Evolutionary conservation across 2,113 vertebrate genomes (phyloP).

Genomic region (Zootoca vivipara): DNA sequence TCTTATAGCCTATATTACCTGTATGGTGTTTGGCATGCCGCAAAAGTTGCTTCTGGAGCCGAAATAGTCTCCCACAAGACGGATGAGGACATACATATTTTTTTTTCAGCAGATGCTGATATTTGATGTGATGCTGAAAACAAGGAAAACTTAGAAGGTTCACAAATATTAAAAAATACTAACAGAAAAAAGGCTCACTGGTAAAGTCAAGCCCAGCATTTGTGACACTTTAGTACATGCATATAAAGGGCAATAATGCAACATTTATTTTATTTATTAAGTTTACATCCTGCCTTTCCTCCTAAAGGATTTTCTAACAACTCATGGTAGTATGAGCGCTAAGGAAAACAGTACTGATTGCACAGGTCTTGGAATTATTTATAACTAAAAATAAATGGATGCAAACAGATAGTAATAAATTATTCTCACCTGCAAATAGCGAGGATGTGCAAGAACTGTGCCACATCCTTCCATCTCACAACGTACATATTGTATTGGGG

Average conservation of each 20-base stretch:
- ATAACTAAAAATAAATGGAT: neutral
- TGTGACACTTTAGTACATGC: neutral
- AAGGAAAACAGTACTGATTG: neutral
- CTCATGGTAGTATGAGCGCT: neutral
- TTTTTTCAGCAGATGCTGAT: slow-evolving; percentile 98
- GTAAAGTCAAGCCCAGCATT: neutral
- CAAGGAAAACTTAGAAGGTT: slow-evolving; percentile 6
- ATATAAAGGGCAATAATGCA: neutral
- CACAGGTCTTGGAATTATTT: neutral
- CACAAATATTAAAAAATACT: neutral
- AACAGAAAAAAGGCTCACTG: neutral
- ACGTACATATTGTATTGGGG: slow-evolving; percentile 96
- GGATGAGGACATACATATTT: slow-evolving; percentile 98
- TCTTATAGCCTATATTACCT: slow-evolving; percentile 72
- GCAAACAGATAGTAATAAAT: neutral
- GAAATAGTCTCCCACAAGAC: slow-evolving; percentile 95
- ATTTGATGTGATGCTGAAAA: slow-evolving; percentile 95
- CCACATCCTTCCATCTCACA: slow-evolving; percentile 98
- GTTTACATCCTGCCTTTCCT: no score
- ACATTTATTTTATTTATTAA: neutral
- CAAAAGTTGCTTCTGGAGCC: slow-evolving; percentile 96
- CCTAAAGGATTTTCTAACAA: neutral
- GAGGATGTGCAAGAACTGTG: slow-evolving; percentile 94
- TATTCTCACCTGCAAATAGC: slow-evolving; percentile 90
- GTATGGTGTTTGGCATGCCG: slow-evolving; percentile 98